Conservation (phyloP, 2,888 invertebrate species). For the Tiliacea aurago region DNA sequence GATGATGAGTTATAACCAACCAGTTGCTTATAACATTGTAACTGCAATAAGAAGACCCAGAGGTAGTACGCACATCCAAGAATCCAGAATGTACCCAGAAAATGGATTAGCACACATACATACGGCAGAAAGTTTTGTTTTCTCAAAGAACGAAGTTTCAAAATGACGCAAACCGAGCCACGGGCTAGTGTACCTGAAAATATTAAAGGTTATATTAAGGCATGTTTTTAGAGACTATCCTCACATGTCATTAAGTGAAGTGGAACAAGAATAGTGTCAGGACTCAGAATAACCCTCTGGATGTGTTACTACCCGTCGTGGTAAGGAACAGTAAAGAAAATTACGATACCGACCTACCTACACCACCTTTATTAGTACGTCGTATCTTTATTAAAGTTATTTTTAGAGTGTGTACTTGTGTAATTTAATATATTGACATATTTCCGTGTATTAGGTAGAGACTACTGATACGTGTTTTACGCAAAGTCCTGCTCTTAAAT, state of each 20-base stretch:
- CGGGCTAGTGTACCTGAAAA: neutral
- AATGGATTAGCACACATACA: too few species aligned
- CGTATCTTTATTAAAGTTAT: conserved; percentile 72
- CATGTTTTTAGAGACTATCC: neutral
- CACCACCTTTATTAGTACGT: conserved; percentile 72
- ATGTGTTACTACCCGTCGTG: conserved; percentile 79
- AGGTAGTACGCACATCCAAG: neutral
- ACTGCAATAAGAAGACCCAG: neutral
- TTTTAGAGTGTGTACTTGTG: conserved; percentile 44
- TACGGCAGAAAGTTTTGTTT: too few species aligned
- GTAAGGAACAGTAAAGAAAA: conserved; percentile 84
- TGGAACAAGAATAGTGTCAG: conserved; percentile 44
- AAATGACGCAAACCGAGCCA: too few species aligned
- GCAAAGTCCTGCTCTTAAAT: neutral
- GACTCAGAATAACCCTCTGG: conserved; percentile 73
- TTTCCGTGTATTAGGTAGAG: too few species aligned
- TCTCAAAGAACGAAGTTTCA: too few species aligned
- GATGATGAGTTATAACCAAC: neutral
- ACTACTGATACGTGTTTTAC: neutral
- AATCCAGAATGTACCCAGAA: neutral
- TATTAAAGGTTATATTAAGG: neutral
- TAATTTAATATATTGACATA: conserved; percentile 17
- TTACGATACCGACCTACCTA: conserved; percentile 79
- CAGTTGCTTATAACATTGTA: too few species aligned
- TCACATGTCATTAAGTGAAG: conserved; percentile 12